Evolutionary conservation across 2,113 vertebrate genomes (phyloP), one percentile per base, ranked within the genome.

Genomic region (Corythoichthys intestinalis): DNA sequence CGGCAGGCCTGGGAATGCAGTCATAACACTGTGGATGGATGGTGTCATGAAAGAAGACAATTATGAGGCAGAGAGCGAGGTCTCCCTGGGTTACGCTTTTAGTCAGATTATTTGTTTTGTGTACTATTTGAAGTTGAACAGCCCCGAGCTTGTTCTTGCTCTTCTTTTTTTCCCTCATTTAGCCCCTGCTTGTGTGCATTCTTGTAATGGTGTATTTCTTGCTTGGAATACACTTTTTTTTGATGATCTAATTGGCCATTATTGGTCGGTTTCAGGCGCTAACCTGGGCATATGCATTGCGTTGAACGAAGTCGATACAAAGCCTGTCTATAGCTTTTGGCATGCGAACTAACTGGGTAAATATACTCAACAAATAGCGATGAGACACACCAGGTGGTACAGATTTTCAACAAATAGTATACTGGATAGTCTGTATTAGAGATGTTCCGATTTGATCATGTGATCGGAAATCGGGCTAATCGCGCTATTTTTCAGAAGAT

Each of bases 101-200:
- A 91, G 88, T 87, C 86, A 81, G 81, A 92, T 91, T 89, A 91
- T 92, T 92, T 93, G 84, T 90, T 91, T 90, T 87, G 88, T 91
- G 87, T 86, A 85, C 78, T 90, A 85, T 91, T 90, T 89, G 90
- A 91, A 91, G 91, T 90, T 91, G 85, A 91, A 91, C 86, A 91
- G 87, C 89, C 87, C 44, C 78, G 69, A 88, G 91, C 85, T 86
- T 63, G n/a, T 85, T 72, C 82, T 89, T 72, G 69, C 41, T 59
- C n/a, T 72, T 71, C 71, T 66, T 71, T 59, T 71, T 67, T 37
- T 50, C 47, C 48, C 49, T 67, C 20, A 28, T 48, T 13, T 2
- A 65, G 78, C 69, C 74, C 20, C 69, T 67, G 66, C 69, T 58
- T 81, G 59, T 82, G 83, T 86, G 76, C 71, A 49, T 88, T 80